Base-by-base conservation (phyloP, 2,113 vertebrate species). In the Elephas maximus region DNA sequence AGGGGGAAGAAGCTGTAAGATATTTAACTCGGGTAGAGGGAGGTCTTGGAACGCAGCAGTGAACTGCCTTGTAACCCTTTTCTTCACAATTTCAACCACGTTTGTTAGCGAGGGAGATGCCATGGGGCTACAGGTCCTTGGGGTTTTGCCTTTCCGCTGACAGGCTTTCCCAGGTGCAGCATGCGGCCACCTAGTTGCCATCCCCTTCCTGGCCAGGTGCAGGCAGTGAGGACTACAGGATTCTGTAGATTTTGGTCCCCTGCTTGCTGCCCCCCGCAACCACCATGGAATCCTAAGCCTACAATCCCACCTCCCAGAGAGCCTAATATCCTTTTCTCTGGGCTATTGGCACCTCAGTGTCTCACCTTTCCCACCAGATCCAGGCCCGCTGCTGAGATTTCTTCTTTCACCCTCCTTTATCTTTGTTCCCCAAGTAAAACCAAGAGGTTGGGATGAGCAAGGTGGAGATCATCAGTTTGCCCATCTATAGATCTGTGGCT, bases 21-120 rank as follows among this genome's bases (percentile, higher is more conserved):
- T 60, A 97, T 51, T 93, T 92, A 82, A 87, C 73, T 23, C 8
- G 93, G 96, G 96, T 74, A 77, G 80, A 73, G 41, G 74, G 91
- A 60, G 63, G 84, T 62, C 83, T 94, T 30, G 53, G 37, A 15
- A 77, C 44, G 17, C 6, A 93, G 84, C 78, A 88, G 81, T 71
- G 48, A 69, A 88, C 23, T 5, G 45, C 69, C 83, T 28, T 17
- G 60, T 37, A 90, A 86, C 93, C 84, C 78, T 69, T 85, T 57
- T 14, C 17, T 45, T 95, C 95, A 21, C 12, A 20, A 94, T 57
- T 95, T 80, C 84, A 77, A 44, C 62, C 48, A 45, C 44, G 7
- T 15, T 51, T 78, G 82, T 79, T 90, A 60, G 71, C 91, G 41
- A 80, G 60, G 53, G 65, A n/a, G 73, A 41, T 41, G 57, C 41